Percentiles rank a stretch among this genome's conserved stretches.
Conservation (phyloP, 2,797 vertebrate genomes). For the Acrossocheilus wenchowensis region DNA sequence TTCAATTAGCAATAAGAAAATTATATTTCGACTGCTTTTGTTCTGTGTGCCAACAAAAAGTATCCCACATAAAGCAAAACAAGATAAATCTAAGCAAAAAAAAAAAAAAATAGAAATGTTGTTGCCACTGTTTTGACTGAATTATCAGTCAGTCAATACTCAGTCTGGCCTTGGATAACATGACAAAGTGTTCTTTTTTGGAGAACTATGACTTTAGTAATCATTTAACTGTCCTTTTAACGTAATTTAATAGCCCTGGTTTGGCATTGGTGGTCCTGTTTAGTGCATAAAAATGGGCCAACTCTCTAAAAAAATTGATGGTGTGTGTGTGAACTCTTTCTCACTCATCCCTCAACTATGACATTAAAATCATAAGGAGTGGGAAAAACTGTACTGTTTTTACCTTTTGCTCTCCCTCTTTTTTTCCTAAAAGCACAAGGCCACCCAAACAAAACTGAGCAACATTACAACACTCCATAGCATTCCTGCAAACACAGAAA, state of each 20-base stretch:
- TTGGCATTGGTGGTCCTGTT: slow-evolving; percentile 10
- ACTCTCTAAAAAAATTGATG: neutral
- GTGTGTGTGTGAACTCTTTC: slow-evolving; percentile 28
- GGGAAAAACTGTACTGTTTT: neutral
- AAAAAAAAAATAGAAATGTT: too few relatives aligned
- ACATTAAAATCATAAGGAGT: neutral
- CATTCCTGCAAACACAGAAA: slow-evolving; percentile 75
- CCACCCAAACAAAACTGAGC: slow-evolving; percentile 80
- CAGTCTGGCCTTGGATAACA: neutral
- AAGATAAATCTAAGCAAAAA: too few relatives aligned
- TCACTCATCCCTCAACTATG: neutral
- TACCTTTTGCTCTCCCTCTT: neutral
- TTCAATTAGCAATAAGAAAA: neutral
- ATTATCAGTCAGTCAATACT: neutral
- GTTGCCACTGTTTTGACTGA: neutral
- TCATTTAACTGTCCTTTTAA: slow-evolving; percentile 13
- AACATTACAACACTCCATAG: slow-evolving; percentile 78
- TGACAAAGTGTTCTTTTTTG: neutral
- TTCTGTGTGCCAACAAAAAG: neutral
- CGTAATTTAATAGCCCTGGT: slow-evolving; percentile 3
- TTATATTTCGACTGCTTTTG: neutral
- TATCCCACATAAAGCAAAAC: neutral
- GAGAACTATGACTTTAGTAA: neutral
- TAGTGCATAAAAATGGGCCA: neutral
- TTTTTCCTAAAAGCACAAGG: slow-evolving; percentile 59